Percentiles rank a stretch among this genome's conserved stretches.
Conservation (phyloP, 2,113 vertebrate genomes). For the Scomber japonicus region DNA sequence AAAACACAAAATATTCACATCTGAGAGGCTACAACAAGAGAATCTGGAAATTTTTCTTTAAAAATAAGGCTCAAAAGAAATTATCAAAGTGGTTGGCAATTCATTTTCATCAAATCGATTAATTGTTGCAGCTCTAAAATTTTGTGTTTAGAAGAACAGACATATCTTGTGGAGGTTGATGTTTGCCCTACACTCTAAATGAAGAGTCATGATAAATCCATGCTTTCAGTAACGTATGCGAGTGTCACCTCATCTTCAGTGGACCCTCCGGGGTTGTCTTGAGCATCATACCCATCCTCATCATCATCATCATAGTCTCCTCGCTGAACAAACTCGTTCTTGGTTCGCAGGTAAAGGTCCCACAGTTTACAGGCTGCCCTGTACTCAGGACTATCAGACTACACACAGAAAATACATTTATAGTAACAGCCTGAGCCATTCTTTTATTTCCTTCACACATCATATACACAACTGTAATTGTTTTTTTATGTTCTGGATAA, state of each 20-base stretch:
- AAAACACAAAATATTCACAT: too few relatives aligned
- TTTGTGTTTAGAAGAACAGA: too few relatives aligned
- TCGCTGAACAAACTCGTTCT: slow-evolving; percentile 97
- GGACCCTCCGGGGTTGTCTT: slow-evolving; percentile 88
- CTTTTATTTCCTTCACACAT: not conserved
- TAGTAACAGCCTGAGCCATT: not conserved
- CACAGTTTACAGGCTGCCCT: slow-evolving; percentile 97
- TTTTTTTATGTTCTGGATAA: not conserved
- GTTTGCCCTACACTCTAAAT: not conserved
- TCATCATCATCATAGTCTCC: slow-evolving; percentile 95
- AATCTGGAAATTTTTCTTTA: too few relatives aligned
- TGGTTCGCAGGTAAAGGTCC: slow-evolving; percentile 97
- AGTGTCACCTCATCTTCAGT: slow-evolving; percentile 90
- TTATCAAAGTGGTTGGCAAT: too few relatives aligned
- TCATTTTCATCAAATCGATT: too few relatives aligned
- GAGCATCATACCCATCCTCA: slow-evolving; percentile 90
- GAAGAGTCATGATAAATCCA: not conserved
- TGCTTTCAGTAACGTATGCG: not conserved
- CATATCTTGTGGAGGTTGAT: not conserved
- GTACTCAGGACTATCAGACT: slow-evolving; percentile 95
- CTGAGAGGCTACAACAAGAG: too few relatives aligned
- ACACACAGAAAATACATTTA: slow-evolving; percentile 31
- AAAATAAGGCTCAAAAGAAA: too few relatives aligned
- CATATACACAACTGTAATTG: not conserved
- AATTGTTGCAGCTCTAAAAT: too few relatives aligned